Evolutionary conservation across 2,113 vertebrate genomes (phyloP), one percentile per base, ranked within the genome.

Genomic region (Capreolus pygargus): DNA sequence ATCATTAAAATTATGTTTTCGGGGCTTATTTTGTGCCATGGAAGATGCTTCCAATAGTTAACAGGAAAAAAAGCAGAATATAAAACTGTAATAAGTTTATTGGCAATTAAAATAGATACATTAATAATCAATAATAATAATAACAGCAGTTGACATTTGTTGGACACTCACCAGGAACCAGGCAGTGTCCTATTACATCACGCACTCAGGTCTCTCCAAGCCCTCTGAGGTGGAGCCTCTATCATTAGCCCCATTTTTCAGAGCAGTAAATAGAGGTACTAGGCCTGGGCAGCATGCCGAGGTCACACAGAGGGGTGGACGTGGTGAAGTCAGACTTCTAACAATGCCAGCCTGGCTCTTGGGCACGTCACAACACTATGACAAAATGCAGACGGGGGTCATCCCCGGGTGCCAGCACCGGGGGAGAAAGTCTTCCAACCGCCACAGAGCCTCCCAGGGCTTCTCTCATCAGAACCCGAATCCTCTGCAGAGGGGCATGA

Each of bases 41-140:
- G 52, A 79, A 94, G 50, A 79, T 84, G 50, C 12, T 85, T 94
- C 84, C 39, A 60, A 54, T 14, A 57, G 23, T 67, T 61, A 91
- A 58, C 28, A 36, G 83, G 67, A 58, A 50, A 89, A 47, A 86
- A 76, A 47, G n/a, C 25, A 78, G 30, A 79, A 82, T 45, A 23
- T 78, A 91, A 88, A 78, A 70, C 7, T 19, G 28, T n/a, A 13
- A 61, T 2, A 36, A 92, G 58, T 61, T 79, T 76, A 57, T 52
- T 10, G 28, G 50, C 39, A 64, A 83, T 45, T 50, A 70, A 54
- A 57, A 60, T 6, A 76, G 2, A 50, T 30, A 93, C 50, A 88
- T 15, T 92, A 78, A 61, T 47, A 25, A 39, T 33, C 39, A 25
- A 39, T 33, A 54, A 3, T 13, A 81, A 14, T 23, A 61, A 15